Base-by-base conservation (phyloP, 2,888 invertebrate genomes). In the Lepeophtheirus nordmannii region DNA sequence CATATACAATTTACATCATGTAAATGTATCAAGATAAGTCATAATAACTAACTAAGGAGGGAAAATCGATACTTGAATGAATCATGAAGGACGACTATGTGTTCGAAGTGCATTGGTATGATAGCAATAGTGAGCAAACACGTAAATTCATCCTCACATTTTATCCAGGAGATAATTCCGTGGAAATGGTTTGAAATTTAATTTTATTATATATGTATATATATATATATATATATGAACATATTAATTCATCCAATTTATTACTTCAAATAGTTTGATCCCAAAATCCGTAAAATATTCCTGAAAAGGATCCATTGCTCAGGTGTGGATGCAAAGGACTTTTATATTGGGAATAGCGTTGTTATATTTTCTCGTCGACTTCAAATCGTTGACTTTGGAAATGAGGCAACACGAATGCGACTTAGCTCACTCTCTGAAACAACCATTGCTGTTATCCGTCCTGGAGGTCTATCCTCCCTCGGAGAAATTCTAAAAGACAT, bases 391-490 rank as follows among this genome's bases (percentile, higher is more conserved):
- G 75, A 74, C 67, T 77, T 74, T 69, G 76, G 73, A 8, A 76
- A 76, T 70, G 74, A 74, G 11, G 74, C 71, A 68, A 76, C 76
- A 11, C 69, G 71, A 20, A 69, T 69, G 37, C 69, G 69, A 60
- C 70, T 75, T 8, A 20, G 12, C 30, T n/a, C 37, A 17, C 41
- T 17, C 23, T 22, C 59, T n/a, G 69, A 70, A 67, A 64, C 68
- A n/a, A 86, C 88, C 1, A 85, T 88, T 76, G 83, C 82, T 5
- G 76, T 93, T 70, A 78, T 93, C 10, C 89, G 89, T 75, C 87
- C 89, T 10, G 78, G 83, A 68, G 81, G 83, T 10, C 77, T 85
- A 23, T 78, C 81, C 22, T 81, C 82, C 73, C 79, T 85, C 69
- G 90, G 91, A 0, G 82, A 84, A 72, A 84, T 93, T 67, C 72